Base-by-base conservation (phyloP, 2,113 vertebrate genomes). In the Lepisosteus osseus region DNA sequence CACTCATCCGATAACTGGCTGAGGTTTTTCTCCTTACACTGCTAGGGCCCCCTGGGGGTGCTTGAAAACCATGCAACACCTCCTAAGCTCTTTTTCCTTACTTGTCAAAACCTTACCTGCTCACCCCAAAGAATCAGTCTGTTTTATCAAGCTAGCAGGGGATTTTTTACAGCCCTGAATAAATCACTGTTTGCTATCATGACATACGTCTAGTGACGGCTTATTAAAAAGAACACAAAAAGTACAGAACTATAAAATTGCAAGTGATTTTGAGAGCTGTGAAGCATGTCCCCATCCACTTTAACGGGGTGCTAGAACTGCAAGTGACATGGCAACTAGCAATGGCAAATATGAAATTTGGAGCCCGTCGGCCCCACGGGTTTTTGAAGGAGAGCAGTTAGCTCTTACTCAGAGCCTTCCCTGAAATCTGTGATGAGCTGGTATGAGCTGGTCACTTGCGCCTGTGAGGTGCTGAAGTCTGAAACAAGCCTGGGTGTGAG, bases 131-230 rank as follows among this genome's bases (percentile, higher is more conserved):
- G 12, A 12, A 54, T 6, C 42, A 12, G 40, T 4, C 51, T 12
- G 40, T 54, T 17, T 54, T 61, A 54, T 54, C 43, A 40, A n/a
- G 72, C 43, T 45, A 67, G 29, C 29, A 29, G 29, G 29, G 40
- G 51, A 47, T 9, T 64, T 29, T 13, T 68, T 62, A 59, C 29
- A 29, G 7, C 42, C 11, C 29, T 29, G 29, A 29, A 13, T 54
- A 61, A 51, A 68, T 44, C 29, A 54, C 65, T 68, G 72, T 56
- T 13, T 7, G 12, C 45, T 51, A 43, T 61, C 71, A 14, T 17
- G 42, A 12, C 4, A 66, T 44, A 13, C 14, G 14, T 6, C 47
- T 51, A 9, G 47, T 51, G 47, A 51, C 9, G 47, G 47, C 47
- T 29, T 29, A 29, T 29, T 29, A 51, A 51, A 51, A 51, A 51